phyloP scores from a whole-genome alignment of 2,113 vertebrate species.

The Epinephelus fuscoguttatus region DNA sequence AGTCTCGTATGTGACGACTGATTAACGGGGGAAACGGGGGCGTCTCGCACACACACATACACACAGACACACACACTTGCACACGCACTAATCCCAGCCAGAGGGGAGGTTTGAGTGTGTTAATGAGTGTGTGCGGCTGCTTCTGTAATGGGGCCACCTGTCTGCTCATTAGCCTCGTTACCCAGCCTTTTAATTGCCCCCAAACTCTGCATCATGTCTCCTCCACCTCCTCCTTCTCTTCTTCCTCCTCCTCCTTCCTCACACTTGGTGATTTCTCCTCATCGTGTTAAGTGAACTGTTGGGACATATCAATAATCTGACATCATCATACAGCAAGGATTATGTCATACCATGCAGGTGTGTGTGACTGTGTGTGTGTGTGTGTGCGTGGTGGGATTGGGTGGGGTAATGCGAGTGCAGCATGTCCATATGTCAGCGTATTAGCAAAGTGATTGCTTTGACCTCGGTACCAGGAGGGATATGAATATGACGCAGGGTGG shows the following conservation, averaged over 20 bases:
- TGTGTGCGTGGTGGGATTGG: slow-evolving; percentile 43
- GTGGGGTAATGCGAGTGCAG: slow-evolving; percentile 41
- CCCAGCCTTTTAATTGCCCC: slow-evolving; percentile 82
- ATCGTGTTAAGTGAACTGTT: slow-evolving; percentile 35
- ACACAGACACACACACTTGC: slow-evolving; percentile 12
- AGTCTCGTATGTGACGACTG: slow-evolving; percentile 67
- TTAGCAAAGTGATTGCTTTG: slow-evolving; percentile 67
- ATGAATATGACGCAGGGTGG: slow-evolving; percentile 46
- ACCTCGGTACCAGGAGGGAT: slow-evolving; percentile 60
- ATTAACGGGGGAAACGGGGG: slow-evolving; percentile 61
- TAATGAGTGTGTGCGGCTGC: slow-evolving; percentile 62
- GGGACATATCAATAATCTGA: slow-evolving; percentile 70
- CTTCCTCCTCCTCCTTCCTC: slow-evolving; percentile 8
- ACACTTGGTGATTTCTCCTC: slow-evolving; percentile 34
- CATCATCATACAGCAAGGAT: slow-evolving; percentile 54
- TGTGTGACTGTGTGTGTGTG: slow-evolving; percentile 33
- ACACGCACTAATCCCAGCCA: slow-evolving; percentile 74
- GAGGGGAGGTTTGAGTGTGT: slow-evolving; percentile 67
- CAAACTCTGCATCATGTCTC: slow-evolving; percentile 62
- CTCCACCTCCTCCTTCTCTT: slow-evolving; percentile 24
- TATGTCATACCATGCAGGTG: slow-evolving; percentile 59
- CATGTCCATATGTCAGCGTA: slow-evolving; percentile 52
- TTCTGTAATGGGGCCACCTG: slow-evolving; percentile 84
- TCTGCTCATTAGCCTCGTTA: slow-evolving; percentile 85
- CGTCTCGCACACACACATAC: slow-evolving; percentile 29